These are phyloP conservation scores for Cossypha dichroa DNA, from an alignment of 2,797 vertebrate genomes.

Conservation along the genomic window DNA sequence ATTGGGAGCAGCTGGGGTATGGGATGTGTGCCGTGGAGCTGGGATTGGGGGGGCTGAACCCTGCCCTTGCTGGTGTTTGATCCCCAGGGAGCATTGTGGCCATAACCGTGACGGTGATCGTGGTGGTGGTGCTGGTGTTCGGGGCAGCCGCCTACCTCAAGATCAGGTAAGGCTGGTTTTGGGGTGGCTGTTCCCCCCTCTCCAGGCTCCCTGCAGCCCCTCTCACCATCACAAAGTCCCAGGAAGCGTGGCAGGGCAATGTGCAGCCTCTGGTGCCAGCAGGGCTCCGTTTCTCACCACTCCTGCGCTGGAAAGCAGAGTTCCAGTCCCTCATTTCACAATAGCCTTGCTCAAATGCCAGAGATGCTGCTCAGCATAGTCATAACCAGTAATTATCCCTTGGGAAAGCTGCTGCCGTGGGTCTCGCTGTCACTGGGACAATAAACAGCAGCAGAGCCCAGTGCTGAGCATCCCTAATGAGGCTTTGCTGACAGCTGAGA, in stretches of 20 bases:
- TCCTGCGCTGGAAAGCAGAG: neutral
- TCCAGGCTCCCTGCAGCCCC: neutral
- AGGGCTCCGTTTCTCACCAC: fast-evolving
- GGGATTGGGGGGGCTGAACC: fast-evolving
- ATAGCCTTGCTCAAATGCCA: neutral
- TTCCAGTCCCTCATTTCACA: neutral
- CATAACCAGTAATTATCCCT: neutral
- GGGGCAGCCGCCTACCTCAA: constrained; percentile 76
- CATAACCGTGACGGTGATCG: constrained; percentile 75
- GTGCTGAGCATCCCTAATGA: constrained; percentile 13
- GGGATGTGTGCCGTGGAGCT: neutral
- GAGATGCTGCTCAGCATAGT: neutral
- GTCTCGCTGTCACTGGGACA: neutral
- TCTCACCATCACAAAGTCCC: neutral
- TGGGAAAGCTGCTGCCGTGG: neutral
- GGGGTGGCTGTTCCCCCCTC: fast-evolving
- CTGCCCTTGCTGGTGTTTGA: neutral
- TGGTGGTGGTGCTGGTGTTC: constrained; percentile 76
- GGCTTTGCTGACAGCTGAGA: neutral
- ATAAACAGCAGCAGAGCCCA: neutral
- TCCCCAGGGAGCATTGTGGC: constrained; percentile 77
- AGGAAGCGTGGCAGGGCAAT: fast-evolving
- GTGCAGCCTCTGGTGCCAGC: neutral
- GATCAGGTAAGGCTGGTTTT: constrained; percentile 71
- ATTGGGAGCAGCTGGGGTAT: fast-evolving